Conservation (phyloP, 2,113 vertebrate genomes). For the Epinephelus cyanopodus region DNA sequence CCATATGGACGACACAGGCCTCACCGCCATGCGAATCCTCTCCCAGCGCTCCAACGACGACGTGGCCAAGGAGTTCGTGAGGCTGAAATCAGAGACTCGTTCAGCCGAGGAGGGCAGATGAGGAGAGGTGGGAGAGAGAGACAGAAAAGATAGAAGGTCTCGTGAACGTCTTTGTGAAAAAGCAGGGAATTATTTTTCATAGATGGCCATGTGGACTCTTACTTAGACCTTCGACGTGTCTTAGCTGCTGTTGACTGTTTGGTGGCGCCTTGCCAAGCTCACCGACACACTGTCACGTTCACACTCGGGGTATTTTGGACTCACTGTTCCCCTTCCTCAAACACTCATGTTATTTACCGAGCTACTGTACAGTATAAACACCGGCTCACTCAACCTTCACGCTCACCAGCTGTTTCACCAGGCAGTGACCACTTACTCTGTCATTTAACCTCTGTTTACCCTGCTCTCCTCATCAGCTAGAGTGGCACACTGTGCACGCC, state of each 20-base stretch:
- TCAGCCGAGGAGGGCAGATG: conserved; percentile 95
- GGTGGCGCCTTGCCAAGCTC: conserved; percentile 26
- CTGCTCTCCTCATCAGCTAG: not conserved
- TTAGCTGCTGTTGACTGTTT: conserved; percentile 59
- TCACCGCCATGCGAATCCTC: conserved; percentile 95
- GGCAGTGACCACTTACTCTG: conserved; percentile 7
- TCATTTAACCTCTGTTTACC: not conserved
- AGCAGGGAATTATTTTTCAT: not conserved
- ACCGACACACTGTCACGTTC: conserved; percentile 24
- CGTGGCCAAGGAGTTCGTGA: conserved; percentile 97
- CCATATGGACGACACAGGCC: conserved; percentile 96
- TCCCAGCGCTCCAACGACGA: conserved; percentile 98
- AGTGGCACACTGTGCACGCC: not conserved
- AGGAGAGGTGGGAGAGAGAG: conserved; percentile 35
- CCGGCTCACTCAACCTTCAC: conserved; percentile 13
- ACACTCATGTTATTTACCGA: not conserved
- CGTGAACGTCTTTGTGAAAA: not conserved
- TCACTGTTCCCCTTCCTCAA: not conserved
- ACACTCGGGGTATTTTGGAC: conserved; percentile 18
- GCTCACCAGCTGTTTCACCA: conserved; percentile 35
- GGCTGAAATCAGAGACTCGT: conserved; percentile 95
- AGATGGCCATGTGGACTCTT: conserved; percentile 16
- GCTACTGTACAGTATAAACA: conserved; percentile 14
- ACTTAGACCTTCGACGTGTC: conserved; percentile 39
- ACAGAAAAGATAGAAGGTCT: not conserved